Conservation (phyloP, 2,797 vertebrate species). For the Heterohyrax brucei region DNA sequence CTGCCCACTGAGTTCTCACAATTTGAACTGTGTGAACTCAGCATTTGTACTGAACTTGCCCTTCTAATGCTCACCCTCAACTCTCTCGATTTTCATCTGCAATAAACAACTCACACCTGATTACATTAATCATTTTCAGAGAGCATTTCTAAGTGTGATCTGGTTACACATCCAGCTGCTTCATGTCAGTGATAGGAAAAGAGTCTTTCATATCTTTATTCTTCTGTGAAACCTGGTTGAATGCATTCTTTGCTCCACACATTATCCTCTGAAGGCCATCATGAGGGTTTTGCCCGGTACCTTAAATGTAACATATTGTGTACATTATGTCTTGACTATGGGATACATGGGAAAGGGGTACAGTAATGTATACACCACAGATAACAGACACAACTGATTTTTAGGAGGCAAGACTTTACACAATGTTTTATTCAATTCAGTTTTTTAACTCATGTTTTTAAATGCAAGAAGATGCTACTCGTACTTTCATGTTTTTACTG, state of each 20-base stretch:
- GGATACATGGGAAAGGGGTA: neutral
- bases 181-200: neutral
- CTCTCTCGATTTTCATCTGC: neutral
- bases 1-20: neutral
- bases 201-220: neutral
- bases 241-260: neutral
- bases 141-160: neutral
- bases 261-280: neutral
- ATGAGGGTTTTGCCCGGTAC: neutral
- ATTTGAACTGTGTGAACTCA: neutral
- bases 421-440: neutral
- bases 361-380: neutral
- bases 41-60: neutral
- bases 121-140: neutral
- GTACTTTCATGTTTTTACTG: neutral
- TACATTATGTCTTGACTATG: neutral
- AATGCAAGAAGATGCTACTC: neutral
- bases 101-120: neutral
- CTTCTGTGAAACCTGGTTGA: neutral
- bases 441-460: constrained; percentile 4
- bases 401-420: neutral
- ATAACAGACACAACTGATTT: neutral
- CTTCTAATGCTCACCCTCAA: neutral
- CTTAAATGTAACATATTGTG: neutral
- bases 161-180: neutral